phyloP scores from a whole-genome alignment of 2,113 vertebrate species.

The Alces alces region DNA sequence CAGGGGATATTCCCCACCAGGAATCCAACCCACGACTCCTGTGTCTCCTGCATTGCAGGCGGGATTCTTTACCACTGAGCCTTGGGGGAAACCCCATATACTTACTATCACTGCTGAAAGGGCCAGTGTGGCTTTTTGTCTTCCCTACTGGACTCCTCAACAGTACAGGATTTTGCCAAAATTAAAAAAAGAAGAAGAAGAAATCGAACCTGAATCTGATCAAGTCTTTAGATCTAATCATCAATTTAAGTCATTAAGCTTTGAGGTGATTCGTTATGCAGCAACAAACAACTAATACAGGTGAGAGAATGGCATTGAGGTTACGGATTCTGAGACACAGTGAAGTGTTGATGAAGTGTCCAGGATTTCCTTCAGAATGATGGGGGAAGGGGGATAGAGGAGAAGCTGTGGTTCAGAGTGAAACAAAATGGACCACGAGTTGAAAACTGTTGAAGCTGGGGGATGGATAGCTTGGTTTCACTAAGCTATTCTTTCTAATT shows the following conservation, averaged over 20 bases:
- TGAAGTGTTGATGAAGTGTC: background rate
- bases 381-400: rapidly evolving
- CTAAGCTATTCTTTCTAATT: background rate
- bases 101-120: background rate
- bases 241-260: background rate
- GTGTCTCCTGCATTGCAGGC: background rate
- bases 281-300: background rate
- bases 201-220: background rate
- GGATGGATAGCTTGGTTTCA: background rate
- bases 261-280: background rate
- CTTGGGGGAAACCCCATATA: background rate
- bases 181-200: background rate
- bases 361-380: background rate
- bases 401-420: background rate
- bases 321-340: background rate
- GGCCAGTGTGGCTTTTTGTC: background rate
- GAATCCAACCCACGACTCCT: background rate
- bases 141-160: background rate
- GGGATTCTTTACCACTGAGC: background rate
- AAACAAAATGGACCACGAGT: background rate
- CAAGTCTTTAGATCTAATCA: background rate
- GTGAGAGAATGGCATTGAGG: background rate
- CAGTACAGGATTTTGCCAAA: background rate
- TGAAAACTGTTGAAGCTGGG: background rate
- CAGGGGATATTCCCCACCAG: background rate